These are phyloP conservation scores for Thymelicus lineola DNA, from an alignment of 2,888 invertebrate genomes.

Conservation along the genomic window DNA sequence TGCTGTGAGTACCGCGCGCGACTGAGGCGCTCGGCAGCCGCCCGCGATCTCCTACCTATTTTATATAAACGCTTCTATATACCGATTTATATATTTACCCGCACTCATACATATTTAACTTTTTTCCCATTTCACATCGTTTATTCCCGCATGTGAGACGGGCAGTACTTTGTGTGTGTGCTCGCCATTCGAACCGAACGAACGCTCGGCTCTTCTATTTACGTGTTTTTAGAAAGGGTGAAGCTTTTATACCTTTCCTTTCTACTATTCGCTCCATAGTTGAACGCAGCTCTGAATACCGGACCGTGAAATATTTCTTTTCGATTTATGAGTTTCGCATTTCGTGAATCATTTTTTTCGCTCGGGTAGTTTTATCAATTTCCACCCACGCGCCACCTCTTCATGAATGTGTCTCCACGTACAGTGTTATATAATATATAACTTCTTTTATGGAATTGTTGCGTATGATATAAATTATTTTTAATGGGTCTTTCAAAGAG, in stretches of 20 bases:
- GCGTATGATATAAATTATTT: background rate
- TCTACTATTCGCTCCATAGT: constrained; percentile 78
- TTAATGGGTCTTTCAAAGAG: no score
- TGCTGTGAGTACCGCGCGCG: constrained; percentile 65
- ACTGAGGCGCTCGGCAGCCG: constrained; percentile 68
- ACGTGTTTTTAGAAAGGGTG: constrained; percentile 84
- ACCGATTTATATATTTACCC: constrained; percentile 85
- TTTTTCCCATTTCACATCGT: constrained; percentile 84
- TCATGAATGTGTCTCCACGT: background rate
- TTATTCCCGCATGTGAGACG: constrained; percentile 79
- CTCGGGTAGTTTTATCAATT: constrained; percentile 65
- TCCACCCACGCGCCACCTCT: constrained; percentile 39
- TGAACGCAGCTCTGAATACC: constrained; percentile 71
- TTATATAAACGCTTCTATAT: constrained; percentile 80
- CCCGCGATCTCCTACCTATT: constrained; percentile 71
- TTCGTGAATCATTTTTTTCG: constrained; percentile 65
- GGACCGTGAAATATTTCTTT: constrained; percentile 75
- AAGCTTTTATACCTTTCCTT: constrained; percentile 83
- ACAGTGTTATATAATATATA: background rate
- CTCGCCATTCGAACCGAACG: constrained; percentile 68
- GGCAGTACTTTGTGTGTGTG: constrained; percentile 67
- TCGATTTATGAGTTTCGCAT: constrained; percentile 80
- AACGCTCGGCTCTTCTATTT: constrained; percentile 71
- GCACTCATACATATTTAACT: constrained; percentile 85
- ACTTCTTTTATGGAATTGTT: background rate